Base-by-base conservation (phyloP, 2,797 vertebrate genomes). In the Urocyon cinereoargenteus region DNA sequence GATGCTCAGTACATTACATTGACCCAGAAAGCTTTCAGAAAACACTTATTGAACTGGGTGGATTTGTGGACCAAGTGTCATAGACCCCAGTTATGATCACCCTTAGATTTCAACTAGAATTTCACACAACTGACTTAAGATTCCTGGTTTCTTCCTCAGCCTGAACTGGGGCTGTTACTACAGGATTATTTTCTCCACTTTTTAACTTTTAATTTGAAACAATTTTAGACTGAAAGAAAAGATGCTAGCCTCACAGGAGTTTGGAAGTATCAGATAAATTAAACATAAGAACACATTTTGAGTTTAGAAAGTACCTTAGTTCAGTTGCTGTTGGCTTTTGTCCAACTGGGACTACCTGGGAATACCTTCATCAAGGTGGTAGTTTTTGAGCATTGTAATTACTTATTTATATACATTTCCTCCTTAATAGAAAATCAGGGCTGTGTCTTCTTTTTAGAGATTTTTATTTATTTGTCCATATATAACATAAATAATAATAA, bases 211-310 rank as follows among this genome's bases (percentile, higher is more conserved):
- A 85, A 94, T 86, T 75, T 61, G 31, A 59, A 90, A 70, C 7
- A 36, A 45, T 24, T 96, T 92, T 70, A 85, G 15, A 75, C 16
- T 64, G 75, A 59, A 64, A 40, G 12, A 82, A 77, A 21, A 62
- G 24, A 73, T 91, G 16, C 6, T 86, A 89, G 40, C 3, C 55
- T 90, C 26, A 64, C 6, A 62, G 49, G 24, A 68, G 36, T 93
- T 88, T 81, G 9, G 13, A 79, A 84, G 34, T 81, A 5, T 84
- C 45, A 93, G 82, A 81, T 90, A 13, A 96, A 57, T 83, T 91
- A 97, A 96, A 82, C 55, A 90, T 90, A 57, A 93, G 16, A 86
- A 92, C 77, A 86, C 86, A 72, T 91, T 93, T 72, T 93, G 34
- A 51, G 12, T 83, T 93, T 90, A 53, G n/a, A 70, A 85, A 87